A percentile compares a stretch with the other conserved stretches of the same genome.
Conservation (phyloP, 1,140 invertebrate genomes). For the Dysdera silvatica region DNA sequence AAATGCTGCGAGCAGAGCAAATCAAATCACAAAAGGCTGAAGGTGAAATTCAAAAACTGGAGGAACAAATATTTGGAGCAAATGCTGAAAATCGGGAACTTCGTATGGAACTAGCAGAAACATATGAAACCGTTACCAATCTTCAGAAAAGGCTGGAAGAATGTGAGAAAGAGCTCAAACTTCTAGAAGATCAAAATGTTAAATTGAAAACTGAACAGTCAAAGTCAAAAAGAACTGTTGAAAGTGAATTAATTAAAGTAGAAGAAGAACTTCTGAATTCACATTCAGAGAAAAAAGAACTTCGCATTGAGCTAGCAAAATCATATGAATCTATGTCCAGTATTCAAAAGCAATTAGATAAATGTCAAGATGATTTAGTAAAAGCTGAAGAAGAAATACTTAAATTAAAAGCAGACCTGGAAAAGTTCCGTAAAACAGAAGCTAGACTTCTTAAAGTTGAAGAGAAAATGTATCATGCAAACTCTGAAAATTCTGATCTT, state of each 20-base stretch:
- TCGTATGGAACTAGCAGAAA: conserved; percentile 23
- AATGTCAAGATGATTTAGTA: conserved; percentile 16
- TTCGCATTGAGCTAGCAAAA: conserved; percentile 35
- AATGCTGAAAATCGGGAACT: conserved; percentile 25
- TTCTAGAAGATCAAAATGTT: conserved; percentile 26
- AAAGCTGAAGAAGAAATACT: conserved; percentile 25
- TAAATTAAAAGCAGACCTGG: conserved; percentile 18
- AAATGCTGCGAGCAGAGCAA: conserved; percentile 18
- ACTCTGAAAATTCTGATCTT: conserved; percentile 17
- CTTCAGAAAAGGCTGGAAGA: conserved; percentile 22
- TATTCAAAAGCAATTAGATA: conserved; percentile 33
- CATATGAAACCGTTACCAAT: conserved; percentile 26
- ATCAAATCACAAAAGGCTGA: conserved; percentile 23
- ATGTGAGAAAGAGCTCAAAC: conserved; percentile 19
- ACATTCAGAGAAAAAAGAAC: conserved; percentile 38
- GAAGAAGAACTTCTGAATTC: conserved; percentile 24
- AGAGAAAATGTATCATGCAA: conserved; percentile 21
- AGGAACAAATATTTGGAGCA: conserved; percentile 20
- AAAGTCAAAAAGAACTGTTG: conserved; percentile 25
- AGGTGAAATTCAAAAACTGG: conserved; percentile 20
- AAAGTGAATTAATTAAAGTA: conserved; percentile 25
- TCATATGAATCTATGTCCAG: conserved; percentile 33
- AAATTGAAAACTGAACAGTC: conserved; percentile 20
- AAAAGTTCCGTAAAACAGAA: conserved; percentile 13
- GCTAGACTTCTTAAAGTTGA: conserved; percentile 5